Evolutionary conservation across 2,113 vertebrate genomes (phyloP), one percentile per base, ranked within the genome.

Genomic region (Lampris megalopsis): DNA sequence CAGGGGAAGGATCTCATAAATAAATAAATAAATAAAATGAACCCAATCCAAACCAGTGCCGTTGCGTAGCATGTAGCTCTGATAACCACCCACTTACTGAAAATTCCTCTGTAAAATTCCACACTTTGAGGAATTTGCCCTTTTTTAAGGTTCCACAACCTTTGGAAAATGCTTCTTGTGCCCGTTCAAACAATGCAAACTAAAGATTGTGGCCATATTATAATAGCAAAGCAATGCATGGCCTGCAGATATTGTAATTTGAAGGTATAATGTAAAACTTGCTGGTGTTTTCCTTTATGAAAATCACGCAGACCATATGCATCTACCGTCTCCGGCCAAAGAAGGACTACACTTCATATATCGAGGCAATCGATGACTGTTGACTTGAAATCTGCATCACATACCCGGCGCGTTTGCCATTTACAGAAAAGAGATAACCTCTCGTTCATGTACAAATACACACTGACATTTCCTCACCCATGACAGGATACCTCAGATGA

Each of bases 171-270:
- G 13, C 71, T 41, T 36, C 41, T 35, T 9, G 40, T 65, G 42
- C 73, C 59, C 61, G 50, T 79, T 73, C 11, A 35, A 11, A 52
- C 63, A 58, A 63, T 6, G 41, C 35, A 36, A 72, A 47, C 7
- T 35, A 62, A 47, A 36, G 37, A 57, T 77, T 24, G 36, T 45
- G 47, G 37, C 9, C 41, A 11, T 63, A 65, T 61, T 24, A 58
- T 73, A 65, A 45, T 5, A 45, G n/a, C 52, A n/a, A 54, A 54
- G 4, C 13, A 53, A 64, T 52, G 40, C 48, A 59, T 1, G 37
- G 56, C 66, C 45, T 54, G n/a, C 57, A 62, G 50, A 52, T 79
- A 53, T 73, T 73, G 6, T 35, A 49, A 59, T 50, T 57, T 42
- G 35, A 5, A 42, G 42, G 47, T 59, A 5, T 7, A 73, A 53